These are phyloP conservation scores for Epistrophe grossulariae DNA, from an alignment of 2,888 invertebrate genomes.

Conservation along the genomic window DNA sequence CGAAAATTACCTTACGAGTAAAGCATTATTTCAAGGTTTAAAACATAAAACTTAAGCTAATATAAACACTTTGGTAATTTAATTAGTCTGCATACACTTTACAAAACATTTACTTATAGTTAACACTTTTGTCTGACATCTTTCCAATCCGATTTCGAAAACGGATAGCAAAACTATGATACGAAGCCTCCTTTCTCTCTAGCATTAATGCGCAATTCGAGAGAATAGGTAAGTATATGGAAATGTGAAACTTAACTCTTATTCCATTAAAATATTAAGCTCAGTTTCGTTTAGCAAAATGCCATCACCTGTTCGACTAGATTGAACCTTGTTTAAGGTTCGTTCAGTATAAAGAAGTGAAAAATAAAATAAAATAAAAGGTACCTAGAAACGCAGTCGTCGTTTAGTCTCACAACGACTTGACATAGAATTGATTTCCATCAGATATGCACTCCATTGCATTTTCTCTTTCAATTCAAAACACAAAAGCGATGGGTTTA, in stretches of 20 bases:
- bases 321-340: constrained; percentile 41
- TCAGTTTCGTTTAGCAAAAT: constrained; percentile 66
- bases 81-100: constrained; percentile 17
- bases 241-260: constrained; percentile 58
- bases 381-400: background rate
- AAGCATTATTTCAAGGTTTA: too few relatives aligned
- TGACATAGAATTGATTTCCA: constrained; percentile 67
- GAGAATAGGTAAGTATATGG: background rate
- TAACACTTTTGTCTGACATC: constrained; percentile 19
- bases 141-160: constrained; percentile 47
- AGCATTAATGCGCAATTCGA: constrained; percentile 47
- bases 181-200: background rate
- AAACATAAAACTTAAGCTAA: too few relatives aligned
- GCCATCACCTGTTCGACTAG: constrained; percentile 64
- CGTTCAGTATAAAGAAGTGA: background rate
- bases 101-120: background rate
- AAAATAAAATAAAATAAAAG: background rate
- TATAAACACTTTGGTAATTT: constrained; percentile 10
- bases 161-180: too few relatives aligned
- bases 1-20: too few relatives aligned
- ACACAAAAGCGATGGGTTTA: constrained; percentile 45
- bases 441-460: constrained; percentile 46
- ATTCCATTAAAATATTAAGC: constrained; percentile 71
- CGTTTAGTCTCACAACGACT: constrained; percentile 1
- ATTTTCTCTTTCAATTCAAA: constrained; percentile 28